These are phyloP conservation scores for Trochalopteron elliotii DNA, from an alignment of 2,113 vertebrate species.

Conservation along the genomic window DNA sequence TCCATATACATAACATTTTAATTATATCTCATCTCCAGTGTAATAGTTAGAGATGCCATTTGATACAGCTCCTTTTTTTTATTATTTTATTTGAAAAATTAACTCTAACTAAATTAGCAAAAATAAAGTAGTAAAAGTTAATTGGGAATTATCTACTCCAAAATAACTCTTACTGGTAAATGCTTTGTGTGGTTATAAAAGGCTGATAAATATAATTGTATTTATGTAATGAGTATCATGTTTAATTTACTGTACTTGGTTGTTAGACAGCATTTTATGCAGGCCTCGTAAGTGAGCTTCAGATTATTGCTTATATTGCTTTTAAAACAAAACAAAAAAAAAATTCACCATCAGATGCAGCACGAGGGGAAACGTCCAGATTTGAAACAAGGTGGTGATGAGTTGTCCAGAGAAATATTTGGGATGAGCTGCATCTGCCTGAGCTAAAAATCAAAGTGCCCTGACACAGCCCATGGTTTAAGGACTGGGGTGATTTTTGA, in stretches of 20 bases:
- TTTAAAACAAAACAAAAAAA: background rate
- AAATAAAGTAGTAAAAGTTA: slow-evolving; percentile 69
- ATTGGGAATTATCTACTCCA: slow-evolving; percentile 69
- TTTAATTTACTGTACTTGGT: slow-evolving; percentile 68
- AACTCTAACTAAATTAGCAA: slow-evolving; percentile 66
- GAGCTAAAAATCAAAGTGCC: background rate
- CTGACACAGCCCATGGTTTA: background rate
- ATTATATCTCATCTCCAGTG: slow-evolving; percentile 62
- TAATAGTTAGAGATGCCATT: slow-evolving; percentile 63
- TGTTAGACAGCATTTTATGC: slow-evolving; percentile 50
- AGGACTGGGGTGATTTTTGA: background rate
- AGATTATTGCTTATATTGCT: background rate
- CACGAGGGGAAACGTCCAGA: background rate
- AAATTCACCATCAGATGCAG: background rate
- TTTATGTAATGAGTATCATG: slow-evolving; percentile 69
- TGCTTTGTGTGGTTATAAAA: slow-evolving; percentile 66
- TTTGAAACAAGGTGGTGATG: background rate
- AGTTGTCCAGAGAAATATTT: background rate
- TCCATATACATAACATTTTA: slow-evolving; percentile 68
- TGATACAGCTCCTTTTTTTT: slow-evolving; percentile 29
- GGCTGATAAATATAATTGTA: slow-evolving; percentile 73
- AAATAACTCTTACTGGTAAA: slow-evolving; percentile 66
- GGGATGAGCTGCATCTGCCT: background rate
- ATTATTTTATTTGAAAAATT: slow-evolving; percentile 60
- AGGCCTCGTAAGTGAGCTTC: slow-evolving; percentile 22